Base-by-base conservation (phyloP, 2,113 vertebrate species). In the Ctenomys sociabilis region DNA sequence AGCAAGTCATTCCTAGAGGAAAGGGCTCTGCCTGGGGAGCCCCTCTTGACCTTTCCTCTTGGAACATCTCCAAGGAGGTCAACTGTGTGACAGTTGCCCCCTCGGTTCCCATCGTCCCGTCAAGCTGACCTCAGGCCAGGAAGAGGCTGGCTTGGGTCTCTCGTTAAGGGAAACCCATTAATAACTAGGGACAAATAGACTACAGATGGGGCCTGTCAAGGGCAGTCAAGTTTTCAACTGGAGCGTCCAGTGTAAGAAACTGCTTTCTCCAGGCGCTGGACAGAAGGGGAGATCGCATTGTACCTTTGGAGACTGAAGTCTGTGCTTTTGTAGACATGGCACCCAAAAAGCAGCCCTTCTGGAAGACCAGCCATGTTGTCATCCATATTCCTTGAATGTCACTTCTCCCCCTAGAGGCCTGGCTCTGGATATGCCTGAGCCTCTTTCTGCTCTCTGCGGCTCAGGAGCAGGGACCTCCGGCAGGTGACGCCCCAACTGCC, bases 331-430 rank as follows among this genome's bases (percentile, higher is more conserved):
- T 52, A 52, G n/a, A 64, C 49, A 0, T 85, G 63, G 45, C 26
- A 81, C 80, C 64, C 85, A 28, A 49, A 45, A 83, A 54, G 40
- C n/a, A 19, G 24, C 43, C 82, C 22, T 93, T 81, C 28, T 75
- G 24, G 57, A n/a, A 66, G 72, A 73, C 75, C 87, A 80, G 70
- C 37, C n/a, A 9, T 40, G 4, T 72, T 81, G 93, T 95, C 92
- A 94, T 37, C 37, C 57, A 90, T 95, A 97, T 96, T 96, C 96
- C 97, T 68, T 80, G 32, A 83, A 32, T 0, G 61, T 28, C 90
- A 49, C 1, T n/a, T 72, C 16, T 26, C 73, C 66, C 70, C 13
- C 28, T 35, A 59, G 78, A 91, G 37, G 73, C 80, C 28, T 37
- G 82, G 52, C 92, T 96, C 85, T 70, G 85, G 40, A 37, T 21